Conservation (phyloP, 2,113 vertebrate species). For the Coturnix japonica region DNA sequence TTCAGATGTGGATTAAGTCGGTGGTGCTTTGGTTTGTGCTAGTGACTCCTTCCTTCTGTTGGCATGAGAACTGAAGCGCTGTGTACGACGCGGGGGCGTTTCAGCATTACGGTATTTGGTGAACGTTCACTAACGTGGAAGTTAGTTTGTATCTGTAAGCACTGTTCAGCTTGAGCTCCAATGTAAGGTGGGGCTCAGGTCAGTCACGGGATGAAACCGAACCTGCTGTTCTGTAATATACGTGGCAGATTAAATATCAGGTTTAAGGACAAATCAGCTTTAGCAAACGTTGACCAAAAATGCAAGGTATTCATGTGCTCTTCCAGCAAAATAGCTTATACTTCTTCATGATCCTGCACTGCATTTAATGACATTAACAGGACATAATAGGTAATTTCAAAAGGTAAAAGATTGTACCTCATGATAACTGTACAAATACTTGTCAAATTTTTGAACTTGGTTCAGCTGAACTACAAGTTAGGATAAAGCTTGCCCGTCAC, state of each 20-base stretch:
- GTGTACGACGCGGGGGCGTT: background rate
- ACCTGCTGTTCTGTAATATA: slow-evolving; percentile 18
- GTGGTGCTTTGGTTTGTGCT: slow-evolving; percentile 56
- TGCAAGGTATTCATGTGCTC: slow-evolving; percentile 14
- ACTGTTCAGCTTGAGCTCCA: background rate
- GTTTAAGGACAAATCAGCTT: slow-evolving; percentile 42
- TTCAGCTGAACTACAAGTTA: background rate
- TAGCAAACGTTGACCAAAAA: slow-evolving; percentile 47
- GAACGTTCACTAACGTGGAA: background rate
- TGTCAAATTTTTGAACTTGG: background rate
- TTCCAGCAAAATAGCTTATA: background rate
- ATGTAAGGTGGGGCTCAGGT: fast-evolving
- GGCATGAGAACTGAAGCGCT: slow-evolving; percentile 29
- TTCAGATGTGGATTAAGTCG: slow-evolving; percentile 59
- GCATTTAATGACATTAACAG: background rate
- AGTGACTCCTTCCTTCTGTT: slow-evolving; percentile 45
- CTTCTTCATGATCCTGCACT: slow-evolving; percentile 26
- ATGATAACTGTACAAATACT: background rate
- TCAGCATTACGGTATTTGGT: background rate
- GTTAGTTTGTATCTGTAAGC: background rate
- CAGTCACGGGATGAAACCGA: background rate
- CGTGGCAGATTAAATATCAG: background rate
- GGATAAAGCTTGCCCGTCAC: fast-evolving
- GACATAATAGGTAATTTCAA: background rate
- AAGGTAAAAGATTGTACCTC: slow-evolving; percentile 8